Base-by-base conservation (phyloP, 2,888 invertebrate species). In the Synanthedon vespiformis region DNA sequence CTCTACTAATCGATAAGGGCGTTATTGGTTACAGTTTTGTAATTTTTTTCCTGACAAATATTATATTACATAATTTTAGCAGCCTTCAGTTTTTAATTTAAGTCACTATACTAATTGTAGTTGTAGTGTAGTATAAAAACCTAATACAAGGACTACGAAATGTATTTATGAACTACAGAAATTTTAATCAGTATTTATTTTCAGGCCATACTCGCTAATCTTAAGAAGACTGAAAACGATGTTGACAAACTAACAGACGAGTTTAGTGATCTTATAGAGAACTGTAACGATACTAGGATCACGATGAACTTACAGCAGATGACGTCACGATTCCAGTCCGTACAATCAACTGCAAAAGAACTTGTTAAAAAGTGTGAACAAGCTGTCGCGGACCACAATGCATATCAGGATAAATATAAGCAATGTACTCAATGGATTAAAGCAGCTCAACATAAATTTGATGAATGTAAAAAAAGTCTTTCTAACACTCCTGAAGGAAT, bases 311-410 rank as follows among this genome's bases (percentile, higher is more conserved):
- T 96, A 40, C 96, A 97, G 71, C 96, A 96, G 77, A 92, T 96
- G 56, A 93, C 94, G 1, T 95, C 96, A 4, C 89, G 96, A 54
- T 96, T 96, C 85, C 95, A 96, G 74, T 94, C 96, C 0, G 92
- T 96, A 50, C 95, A 96, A 75, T 91, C 93, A 0, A 96, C 96
- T 0, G 93, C 95, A 2, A 95, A 94, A 81, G 96, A 97, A 78
- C 91, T 97, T 40, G 91, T 96, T 1, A 96, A 96, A 75, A 97
- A 96, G 80, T 96, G 96, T 67, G 96, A 96, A 65, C 95, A 96
- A 83, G 93, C 95, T 5, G 92, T 95, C 0, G 89, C 89, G 52
- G 95, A 96, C 68, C 96, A 97, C 62, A 90, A 91, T 56, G 87
- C 89, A 1, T 96, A 93, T 68, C 90, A 92, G 65, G 94, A 94